phyloP scores from a whole-genome alignment of 2,113 vertebrate species.

The Acrocephalus arundinaceus region DNA sequence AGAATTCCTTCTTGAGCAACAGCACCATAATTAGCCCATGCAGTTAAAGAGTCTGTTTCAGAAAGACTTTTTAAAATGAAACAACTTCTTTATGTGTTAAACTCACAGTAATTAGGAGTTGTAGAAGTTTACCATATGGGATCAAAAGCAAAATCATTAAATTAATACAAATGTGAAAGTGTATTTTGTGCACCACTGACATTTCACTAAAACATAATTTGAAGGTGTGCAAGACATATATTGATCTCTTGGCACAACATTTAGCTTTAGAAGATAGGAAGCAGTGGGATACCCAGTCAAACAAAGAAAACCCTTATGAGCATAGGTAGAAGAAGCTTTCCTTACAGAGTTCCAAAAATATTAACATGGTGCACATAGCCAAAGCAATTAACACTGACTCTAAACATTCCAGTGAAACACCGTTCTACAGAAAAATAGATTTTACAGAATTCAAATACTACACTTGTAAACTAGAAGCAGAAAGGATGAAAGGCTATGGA shows the following conservation, averaged over 20 bases:
- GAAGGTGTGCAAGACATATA: neutral
- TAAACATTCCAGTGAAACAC: neutral
- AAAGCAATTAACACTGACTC: neutral
- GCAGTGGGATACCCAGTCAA: neutral
- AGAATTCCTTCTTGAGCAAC: neutral
- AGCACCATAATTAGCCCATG: neutral
- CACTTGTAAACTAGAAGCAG: neutral
- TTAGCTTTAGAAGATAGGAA: neutral
- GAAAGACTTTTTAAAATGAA: neutral
- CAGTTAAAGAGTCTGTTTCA: neutral
- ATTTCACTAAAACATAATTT: neutral
- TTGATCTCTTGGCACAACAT: neutral
- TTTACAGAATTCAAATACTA: neutral
- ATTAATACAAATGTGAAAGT: neutral
- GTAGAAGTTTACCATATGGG: neutral
- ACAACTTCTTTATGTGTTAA: neutral
- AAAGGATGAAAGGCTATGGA: neutral
- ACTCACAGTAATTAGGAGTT: neutral
- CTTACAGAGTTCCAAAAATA: neutral
- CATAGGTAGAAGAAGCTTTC: neutral
- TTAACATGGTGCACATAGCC: neutral
- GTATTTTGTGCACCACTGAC: neutral
- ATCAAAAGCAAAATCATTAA: conserved; percentile 9
- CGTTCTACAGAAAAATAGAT: neutral
- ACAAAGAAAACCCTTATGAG: neutral